phyloP scores from a whole-genome alignment of 2,888 invertebrate species.

The Odontocolon sp. region DNA sequence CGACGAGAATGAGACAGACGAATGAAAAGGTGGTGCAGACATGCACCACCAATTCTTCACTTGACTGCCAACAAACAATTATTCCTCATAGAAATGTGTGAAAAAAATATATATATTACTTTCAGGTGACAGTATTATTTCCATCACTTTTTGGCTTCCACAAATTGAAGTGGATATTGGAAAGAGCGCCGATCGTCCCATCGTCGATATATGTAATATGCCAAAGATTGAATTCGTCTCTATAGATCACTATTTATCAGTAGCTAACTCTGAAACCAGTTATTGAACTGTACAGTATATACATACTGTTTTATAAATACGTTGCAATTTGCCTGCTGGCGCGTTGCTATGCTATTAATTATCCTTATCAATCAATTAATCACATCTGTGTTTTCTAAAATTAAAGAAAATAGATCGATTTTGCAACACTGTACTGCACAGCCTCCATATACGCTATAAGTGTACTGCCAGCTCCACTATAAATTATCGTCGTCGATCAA shows the following conservation, averaged over 20 bases:
- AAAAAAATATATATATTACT: too few species aligned
- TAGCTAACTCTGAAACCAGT: constrained; percentile 1
- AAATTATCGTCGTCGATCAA: constrained; percentile 47
- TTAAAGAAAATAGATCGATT: constrained; percentile 43
- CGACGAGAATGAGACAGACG: neutral
- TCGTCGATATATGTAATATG: neutral
- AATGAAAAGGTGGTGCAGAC: neutral
- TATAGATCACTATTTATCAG: neutral
- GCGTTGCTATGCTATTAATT: constrained; percentile 28
- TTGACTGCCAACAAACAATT: neutral
- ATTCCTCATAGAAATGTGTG: too few species aligned
- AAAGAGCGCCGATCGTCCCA: constrained; percentile 11
- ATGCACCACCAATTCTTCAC: neutral
- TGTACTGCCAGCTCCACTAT: neutral
- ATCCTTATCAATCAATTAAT: constrained; percentile 56
- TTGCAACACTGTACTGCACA: neutral
- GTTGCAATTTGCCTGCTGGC: constrained; percentile 40
- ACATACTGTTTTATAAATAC: constrained; percentile 20
- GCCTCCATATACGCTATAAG: neutral
- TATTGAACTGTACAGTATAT: neutral
- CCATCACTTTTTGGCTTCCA: too few species aligned
- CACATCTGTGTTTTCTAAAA: constrained; percentile 35
- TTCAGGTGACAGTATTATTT: too few species aligned
- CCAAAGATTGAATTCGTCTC: neutral
- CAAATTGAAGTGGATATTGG: constrained; percentile 6